phyloP scores from a whole-genome alignment of 2,113 vertebrate genomes.

The Nycticryphes semicollaris region DNA sequence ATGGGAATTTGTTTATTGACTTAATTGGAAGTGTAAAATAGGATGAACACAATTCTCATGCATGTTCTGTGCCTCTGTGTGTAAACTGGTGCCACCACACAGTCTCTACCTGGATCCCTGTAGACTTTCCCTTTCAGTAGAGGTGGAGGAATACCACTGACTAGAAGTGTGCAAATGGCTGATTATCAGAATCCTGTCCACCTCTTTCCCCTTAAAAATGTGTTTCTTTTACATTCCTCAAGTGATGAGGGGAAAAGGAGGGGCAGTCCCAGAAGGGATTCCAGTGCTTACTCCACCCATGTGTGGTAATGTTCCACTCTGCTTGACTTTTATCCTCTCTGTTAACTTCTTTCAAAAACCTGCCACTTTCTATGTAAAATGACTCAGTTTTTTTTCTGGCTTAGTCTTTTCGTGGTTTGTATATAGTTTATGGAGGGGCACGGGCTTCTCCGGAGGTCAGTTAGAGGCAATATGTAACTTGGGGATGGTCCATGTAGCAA shows the following conservation, averaged over 20 bases:
- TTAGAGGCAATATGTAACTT: neutral
- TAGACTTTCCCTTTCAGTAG: neutral
- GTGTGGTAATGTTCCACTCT: neutral
- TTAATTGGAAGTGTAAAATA: neutral
- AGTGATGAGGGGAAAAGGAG: neutral
- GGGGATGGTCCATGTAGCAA: neutral
- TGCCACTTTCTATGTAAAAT: neutral
- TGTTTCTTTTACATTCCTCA: neutral
- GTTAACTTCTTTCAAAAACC: neutral
- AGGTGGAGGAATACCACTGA: neutral
- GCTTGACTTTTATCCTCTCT: neutral
- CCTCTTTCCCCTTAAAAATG: neutral
- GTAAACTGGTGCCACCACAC: neutral
- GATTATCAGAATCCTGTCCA: neutral
- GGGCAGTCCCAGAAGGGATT: neutral
- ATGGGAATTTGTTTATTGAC: neutral
- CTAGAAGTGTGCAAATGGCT: neutral
- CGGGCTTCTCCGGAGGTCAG: neutral
- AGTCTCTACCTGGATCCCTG: rapidly evolving
- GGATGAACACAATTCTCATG: neutral
- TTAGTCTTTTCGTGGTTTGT: neutral
- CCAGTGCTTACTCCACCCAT: neutral
- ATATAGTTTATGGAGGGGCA: neutral
- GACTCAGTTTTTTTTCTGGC: neutral
- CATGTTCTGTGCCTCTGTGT: neutral